A percentile compares a stretch with the other conserved stretches of the same genome.
phyloP scores from a whole-genome alignment of 1,140 invertebrate species.

The Cyclargus thomasi region DNA sequence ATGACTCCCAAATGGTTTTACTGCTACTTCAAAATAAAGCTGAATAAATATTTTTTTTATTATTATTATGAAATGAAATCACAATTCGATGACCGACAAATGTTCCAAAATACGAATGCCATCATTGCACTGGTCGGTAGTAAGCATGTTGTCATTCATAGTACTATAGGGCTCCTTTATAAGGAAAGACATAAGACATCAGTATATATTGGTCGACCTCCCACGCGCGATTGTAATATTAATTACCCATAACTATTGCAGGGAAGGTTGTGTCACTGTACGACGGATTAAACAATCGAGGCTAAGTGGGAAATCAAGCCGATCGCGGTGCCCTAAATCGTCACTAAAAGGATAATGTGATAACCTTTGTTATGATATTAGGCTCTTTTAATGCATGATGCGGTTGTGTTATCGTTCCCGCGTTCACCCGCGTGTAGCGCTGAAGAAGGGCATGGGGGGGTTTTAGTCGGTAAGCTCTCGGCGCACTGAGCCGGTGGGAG shows the following conservation, averaged over 20 bases:
- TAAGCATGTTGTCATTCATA: conserved; percentile 16
- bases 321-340: background rate
- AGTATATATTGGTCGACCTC: conserved; percentile 18
- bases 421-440: too few relatives aligned
- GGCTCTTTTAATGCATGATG: background rate
- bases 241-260: conserved; percentile 11
- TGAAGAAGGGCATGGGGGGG: too few relatives aligned
- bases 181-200: conserved; percentile 19
- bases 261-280: conserved; percentile 17
- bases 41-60: too few relatives aligned
- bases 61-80: background rate
- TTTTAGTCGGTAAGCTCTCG: too few relatives aligned
- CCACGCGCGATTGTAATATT: conserved; percentile 18
- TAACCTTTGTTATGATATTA: background rate
- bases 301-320: conserved; percentile 3
- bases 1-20: background rate
- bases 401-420: too few relatives aligned
- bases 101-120: background rate
- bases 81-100: background rate
- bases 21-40: too few relatives aligned
- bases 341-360: background rate
- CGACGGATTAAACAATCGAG: conserved; percentile 10
- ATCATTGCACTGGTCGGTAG: conserved; percentile 14
- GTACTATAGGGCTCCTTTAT: conserved; percentile 12
- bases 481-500: too few relatives aligned